Base-by-base conservation (phyloP, 2,113 vertebrate genomes). In the Syrmaticus mikado region DNA sequence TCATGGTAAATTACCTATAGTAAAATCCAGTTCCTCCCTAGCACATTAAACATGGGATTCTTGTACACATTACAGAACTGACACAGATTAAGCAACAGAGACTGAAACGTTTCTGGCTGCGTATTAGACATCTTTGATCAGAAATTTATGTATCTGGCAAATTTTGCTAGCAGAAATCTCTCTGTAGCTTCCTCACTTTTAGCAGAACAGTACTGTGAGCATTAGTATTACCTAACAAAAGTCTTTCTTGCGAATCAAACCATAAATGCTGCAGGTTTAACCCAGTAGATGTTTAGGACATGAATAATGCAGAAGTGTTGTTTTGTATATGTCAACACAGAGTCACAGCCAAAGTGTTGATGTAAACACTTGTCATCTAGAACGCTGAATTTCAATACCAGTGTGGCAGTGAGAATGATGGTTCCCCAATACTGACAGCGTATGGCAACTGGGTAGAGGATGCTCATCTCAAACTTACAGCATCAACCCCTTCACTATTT, bases 221-320 rank as follows among this genome's bases (percentile, higher is more conserved):
- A 36, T 15, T 16, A 19, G 3, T 4, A 36, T 50, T 53, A 17
- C 25, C 24, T 46, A 74, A 62, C 5, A n/a, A 41, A 76, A 73
- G 2, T 4, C 13, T 3, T 83, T 53, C 60, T 61, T 4, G 2
- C 30, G 36, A n/a, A 25, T 5, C 2, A 53, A 41, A 53, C 10
- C 13, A 21, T 20, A 20, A 74, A 43, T 8, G 8, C 6, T 28
- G 4, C 18, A 74, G 28, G 6, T 67, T 90, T 83, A 22, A 83
- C 66, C 4, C 41, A 52, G 19, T 28, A 9, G 43, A 78, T 5
- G 5, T 75, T 22, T 3, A 40, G 21, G 32, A 50, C 16, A 28
- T 4, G 20, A 61, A 77, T 1, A 0, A 27, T 4, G 3, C 13
- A 46, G 6, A 32, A 58, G 8, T 3, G 1, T 10, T 87, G 70